Evolutionary conservation across 2,113 vertebrate genomes (phyloP), one percentile per base, ranked within the genome.

Genomic region (Mionectes macconnelli): DNA sequence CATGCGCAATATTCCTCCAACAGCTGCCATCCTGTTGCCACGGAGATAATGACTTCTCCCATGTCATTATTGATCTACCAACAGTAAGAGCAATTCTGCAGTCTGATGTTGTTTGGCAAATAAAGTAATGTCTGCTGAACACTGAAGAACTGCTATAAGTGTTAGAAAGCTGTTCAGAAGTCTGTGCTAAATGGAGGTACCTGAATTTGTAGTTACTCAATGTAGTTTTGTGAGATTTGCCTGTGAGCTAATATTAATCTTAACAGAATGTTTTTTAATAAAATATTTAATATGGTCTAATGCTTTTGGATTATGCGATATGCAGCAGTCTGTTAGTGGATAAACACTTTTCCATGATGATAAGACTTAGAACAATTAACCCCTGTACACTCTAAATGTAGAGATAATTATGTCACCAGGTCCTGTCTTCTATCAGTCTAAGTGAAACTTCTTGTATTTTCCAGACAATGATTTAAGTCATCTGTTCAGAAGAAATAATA

Each of bases 1-100:
- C 92, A 83, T 94, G 98, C 95, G 98, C 98, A 97, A 98, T 98
- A 39, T 97, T 98, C 98, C 98, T 98, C 98, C 57, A 10, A 98
- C 95, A 98, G 37, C 8, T 23, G 8, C 4, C 10, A 30, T 63
- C 67, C 98, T 98, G 98, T 98, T 98, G 97, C 94, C 98, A 98
- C 98, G 98, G 98, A 93, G 98, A 89, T 98, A 79, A 97, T 98
- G 97, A 93, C 98, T 80, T 44, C 14, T 3, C 70, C 96, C 30
- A 0, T 98, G 98, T 97, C 98, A 95, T 98, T 97, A 97, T 98
- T 96, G 81, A 98, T 98, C 98, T 30, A 40, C 66, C 97, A 97
- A 97, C 98, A 98, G 98, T 70, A 47, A 98, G 96, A 98, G 93
- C 67, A 98, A 90, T 74, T 68, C 76, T 73, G 98, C 98, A 97